Conservation (phyloP, 2,797 vertebrate species). For the Eleutherodactylus coqui region DNA sequence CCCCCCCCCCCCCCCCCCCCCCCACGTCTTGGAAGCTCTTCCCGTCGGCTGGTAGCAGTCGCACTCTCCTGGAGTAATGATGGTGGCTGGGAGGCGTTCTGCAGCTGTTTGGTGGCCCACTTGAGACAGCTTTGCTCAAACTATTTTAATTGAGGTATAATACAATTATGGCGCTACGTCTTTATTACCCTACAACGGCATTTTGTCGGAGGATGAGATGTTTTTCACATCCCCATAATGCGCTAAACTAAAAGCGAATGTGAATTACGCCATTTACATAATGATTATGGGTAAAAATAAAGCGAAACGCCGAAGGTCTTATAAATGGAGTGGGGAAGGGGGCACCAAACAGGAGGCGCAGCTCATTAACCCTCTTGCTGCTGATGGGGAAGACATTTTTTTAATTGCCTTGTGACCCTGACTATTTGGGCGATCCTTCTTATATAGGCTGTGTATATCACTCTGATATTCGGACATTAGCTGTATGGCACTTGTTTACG, state of each 20-base stretch:
- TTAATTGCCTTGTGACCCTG: too few relatives aligned
- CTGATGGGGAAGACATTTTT: background rate
- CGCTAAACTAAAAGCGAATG: slow-evolving; percentile 51
- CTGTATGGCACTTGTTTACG: too few relatives aligned
- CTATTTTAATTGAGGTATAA: slow-evolving; percentile 73
- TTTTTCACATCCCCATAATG: slow-evolving; percentile 37
- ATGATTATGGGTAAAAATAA: slow-evolving; percentile 55
- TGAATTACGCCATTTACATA: slow-evolving; percentile 50
- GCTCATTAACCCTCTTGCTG: background rate
- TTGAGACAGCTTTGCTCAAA: slow-evolving; percentile 71
- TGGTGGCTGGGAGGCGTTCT: slow-evolving; percentile 63
- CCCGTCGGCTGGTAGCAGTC: slow-evolving; percentile 6
- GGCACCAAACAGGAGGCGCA: background rate
- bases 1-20: background rate
- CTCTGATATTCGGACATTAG: background rate
- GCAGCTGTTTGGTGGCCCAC: slow-evolving; percentile 66
- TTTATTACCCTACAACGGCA: slow-evolving; percentile 69
- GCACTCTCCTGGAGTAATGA: slow-evolving; percentile 58
- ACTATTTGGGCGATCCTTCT: background rate
- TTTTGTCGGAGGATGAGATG: slow-evolving; percentile 65
- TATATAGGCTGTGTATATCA: background rate
- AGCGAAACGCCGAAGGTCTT: slow-evolving; percentile 40
- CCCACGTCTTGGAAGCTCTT: background rate
- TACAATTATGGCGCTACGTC: slow-evolving; percentile 70
- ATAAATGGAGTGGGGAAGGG: background rate